A percentile compares a stretch with the other conserved stretches of the same genome.
These are phyloP conservation scores for Papilio machaon DNA, from an alignment of 1,140 invertebrate species.

Conservation along the genomic window DNA sequence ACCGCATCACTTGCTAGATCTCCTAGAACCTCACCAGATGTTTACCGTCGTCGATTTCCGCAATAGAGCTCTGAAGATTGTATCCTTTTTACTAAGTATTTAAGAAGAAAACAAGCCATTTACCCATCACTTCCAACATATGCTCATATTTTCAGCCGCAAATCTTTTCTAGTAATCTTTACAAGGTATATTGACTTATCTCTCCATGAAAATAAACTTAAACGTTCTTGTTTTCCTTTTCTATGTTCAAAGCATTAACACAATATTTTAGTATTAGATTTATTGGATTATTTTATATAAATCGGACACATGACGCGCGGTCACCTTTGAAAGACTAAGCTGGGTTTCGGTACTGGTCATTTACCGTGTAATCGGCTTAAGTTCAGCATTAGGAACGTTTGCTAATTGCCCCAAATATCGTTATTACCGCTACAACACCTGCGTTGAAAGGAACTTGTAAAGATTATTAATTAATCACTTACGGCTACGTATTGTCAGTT, in stretches of 20 bases:
- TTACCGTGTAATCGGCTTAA: conserved; percentile 58
- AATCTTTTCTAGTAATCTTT: not conserved
- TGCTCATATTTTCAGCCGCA: too few species aligned
- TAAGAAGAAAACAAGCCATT: too few species aligned
- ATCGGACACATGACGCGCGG: conserved; percentile 4
- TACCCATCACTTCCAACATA: too few species aligned
- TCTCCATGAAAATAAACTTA: not conserved
- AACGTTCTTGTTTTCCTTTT: not conserved
- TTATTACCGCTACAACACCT: conserved; percentile 23
- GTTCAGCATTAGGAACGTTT: conserved; percentile 12
- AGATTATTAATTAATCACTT: not conserved
- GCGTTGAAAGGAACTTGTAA: conserved; percentile 13
- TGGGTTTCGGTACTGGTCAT: conserved; percentile 45
- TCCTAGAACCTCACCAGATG: conserved; percentile 89
- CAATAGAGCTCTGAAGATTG: conserved; percentile 90
- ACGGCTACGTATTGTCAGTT: not conserved
- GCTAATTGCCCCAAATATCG: conserved; percentile 32
- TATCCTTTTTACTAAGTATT: conserved; percentile 81
- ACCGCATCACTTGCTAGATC: conserved; percentile 95
- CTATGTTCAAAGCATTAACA: not conserved
- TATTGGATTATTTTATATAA: conserved; percentile 31
- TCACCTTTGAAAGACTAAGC: conserved; percentile 43
- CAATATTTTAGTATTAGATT: not conserved
- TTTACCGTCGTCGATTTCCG: conserved; percentile 95
- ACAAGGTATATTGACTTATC: too few species aligned